Conservation (phyloP, 2,888 invertebrate species). For the Amphimallon solstitiale region DNA sequence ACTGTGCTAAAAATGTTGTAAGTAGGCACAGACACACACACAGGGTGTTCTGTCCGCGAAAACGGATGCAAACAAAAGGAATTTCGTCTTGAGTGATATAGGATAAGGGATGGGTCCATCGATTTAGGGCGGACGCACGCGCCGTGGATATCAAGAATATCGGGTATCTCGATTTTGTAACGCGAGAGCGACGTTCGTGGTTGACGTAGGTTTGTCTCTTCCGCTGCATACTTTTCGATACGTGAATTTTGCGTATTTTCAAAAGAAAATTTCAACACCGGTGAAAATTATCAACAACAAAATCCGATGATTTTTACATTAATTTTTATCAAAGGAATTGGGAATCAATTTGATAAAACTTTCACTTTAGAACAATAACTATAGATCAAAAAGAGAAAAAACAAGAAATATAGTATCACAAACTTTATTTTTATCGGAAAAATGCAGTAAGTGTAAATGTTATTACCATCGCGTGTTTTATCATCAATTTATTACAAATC, state of each 20-base stretch:
- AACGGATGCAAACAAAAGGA: constrained; percentile 30
- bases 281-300: not conserved
- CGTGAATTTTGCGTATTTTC: not conserved
- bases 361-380: not conserved
- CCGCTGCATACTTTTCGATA: constrained; percentile 3
- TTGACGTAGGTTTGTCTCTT: constrained; percentile 25
- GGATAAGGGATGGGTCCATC: constrained; percentile 61
- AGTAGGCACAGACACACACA: not conserved
- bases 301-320: not conserved
- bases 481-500: too few relatives aligned
- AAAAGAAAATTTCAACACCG: not conserved
- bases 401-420: not conserved
- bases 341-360: not conserved
- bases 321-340: not conserved
- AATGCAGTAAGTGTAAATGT: too few relatives aligned
- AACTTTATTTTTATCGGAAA: not conserved
- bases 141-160: constrained; percentile 39
- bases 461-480: too few relatives aligned
- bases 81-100: constrained; percentile 33
- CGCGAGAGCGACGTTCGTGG: constrained; percentile 23
- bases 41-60: not conserved
- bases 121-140: constrained; percentile 59
- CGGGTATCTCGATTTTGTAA: constrained; percentile 11
- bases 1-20: too few relatives aligned
- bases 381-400: not conserved